Percentiles rank a stretch among this genome's conserved stretches.
Evolutionary conservation across 23 tunicate genomes (phyloP).

Genomic region (Styela plicata): DNA sequence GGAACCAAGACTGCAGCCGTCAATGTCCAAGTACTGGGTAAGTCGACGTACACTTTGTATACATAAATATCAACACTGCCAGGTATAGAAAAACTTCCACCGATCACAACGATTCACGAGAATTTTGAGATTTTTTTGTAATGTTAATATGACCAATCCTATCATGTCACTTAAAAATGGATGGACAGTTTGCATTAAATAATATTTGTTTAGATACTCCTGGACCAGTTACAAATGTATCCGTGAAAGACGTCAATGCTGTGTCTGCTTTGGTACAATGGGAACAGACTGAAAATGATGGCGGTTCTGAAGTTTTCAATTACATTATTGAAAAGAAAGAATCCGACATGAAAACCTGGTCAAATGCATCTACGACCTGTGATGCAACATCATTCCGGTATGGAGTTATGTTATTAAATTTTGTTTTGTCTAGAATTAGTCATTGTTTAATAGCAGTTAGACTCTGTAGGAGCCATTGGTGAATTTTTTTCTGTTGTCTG

Average conservation of each 20-base stretch:
- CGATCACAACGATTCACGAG: no score
- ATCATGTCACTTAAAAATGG: no score
- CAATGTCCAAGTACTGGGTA: slow-evolving; percentile 67
- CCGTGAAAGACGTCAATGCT: slow-evolving; percentile 63
- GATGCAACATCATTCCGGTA: slow-evolving; percentile 25
- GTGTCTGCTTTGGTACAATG: slow-evolving; percentile 65
- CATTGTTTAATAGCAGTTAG: not conserved
- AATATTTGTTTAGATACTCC: slow-evolving; percentile 46
- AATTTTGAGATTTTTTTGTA: no score
- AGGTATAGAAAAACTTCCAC: no score
- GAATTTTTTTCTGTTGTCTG: not conserved
- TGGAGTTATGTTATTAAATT: not conserved
- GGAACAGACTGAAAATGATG: slow-evolving; percentile 73
- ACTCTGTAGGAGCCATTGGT: not conserved
- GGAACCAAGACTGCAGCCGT: slow-evolving; percentile 49
- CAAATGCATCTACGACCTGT: slow-evolving; percentile 40
- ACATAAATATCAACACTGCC: not conserved
- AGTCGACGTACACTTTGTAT: not conserved
- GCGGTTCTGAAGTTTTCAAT: slow-evolving; percentile 73
- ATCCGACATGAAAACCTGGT: slow-evolving; percentile 88
- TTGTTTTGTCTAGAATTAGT: no score
- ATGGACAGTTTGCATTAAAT: not conserved
- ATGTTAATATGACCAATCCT: no score
- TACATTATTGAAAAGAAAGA: slow-evolving; percentile 83
- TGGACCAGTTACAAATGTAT: slow-evolving; percentile 53